Evolutionary conservation across 1,140 invertebrate genomes (phyloP), one percentile per base, ranked within the genome.

Genomic region (Macrotrachela quadricornifera): DNA sequence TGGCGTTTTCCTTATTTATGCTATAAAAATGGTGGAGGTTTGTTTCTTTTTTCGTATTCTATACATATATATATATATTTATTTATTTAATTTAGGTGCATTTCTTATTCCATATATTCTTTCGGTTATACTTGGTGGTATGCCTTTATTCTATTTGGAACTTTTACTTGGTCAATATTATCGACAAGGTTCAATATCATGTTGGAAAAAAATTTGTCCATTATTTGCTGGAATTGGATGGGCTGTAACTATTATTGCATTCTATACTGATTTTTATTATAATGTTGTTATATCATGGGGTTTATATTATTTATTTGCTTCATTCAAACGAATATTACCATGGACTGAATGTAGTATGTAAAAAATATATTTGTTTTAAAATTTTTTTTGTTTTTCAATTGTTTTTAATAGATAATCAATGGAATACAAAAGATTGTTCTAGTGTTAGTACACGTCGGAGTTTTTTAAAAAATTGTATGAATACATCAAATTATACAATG

Each of bases 251-350:
- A 77, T 95, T 57, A 86, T 95, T 59, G 87, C 90, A 64, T 78
- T 90, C 57, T 95, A 91, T 73, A 90, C 92, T 76, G 86, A 85
- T 37, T 91, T 94, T 79, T 94, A 92, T 68, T 96, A 95, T 74
- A 96, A 95, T 71, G 91, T 88, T 0, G 87, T 96, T 62, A 87
- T 95, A 50, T 85, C 87, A 14, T 95, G 90, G 86, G 85, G 88
- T 0, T 78, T 96, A 2, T 95, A 91, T 68, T 96, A 92, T 59
- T 71, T 79, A 82, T 59, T 79, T 58, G 62, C 62, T 11, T 74
- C 73, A 1, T 63, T 69, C 55, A 54, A 57, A 6, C 40, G 57
- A 11, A 55, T 81, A 62, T 75, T 95, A 9, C 88, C 88, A 0
- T 95, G 90, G 90, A 83, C 81, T 45, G 79, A 75, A 49, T 96